These are phyloP conservation scores for Cossypha niveicapilla DNA, from an alignment of 2,797 vertebrate genomes.

Conservation along the genomic window DNA sequence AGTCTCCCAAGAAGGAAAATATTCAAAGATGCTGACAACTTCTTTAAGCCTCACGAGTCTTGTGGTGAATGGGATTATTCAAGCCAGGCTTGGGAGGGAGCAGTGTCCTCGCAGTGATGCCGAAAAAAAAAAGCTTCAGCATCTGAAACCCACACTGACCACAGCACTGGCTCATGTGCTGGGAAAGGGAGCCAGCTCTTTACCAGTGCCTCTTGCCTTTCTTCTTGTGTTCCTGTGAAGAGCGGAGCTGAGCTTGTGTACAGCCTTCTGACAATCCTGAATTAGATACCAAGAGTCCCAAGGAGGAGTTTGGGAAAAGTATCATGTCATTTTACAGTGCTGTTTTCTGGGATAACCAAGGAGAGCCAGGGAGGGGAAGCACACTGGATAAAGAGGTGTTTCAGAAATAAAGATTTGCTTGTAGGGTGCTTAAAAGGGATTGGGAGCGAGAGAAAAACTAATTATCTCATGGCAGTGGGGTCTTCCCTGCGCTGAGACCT, in stretches of 20 bases:
- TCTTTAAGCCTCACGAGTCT: not conserved
- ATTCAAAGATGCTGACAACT: constrained; percentile 2
- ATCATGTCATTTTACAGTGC: fast-evolving
- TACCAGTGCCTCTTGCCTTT: not conserved
- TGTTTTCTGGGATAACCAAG: not conserved
- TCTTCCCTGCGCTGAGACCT: not conserved
- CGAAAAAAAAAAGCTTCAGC: not conserved
- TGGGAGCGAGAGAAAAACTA: not conserved
- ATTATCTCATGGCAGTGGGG: fast-evolving
- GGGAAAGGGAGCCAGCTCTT: not conserved
- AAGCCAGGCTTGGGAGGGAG: not conserved
- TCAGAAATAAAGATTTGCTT: not conserved
- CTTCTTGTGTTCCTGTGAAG: not conserved
- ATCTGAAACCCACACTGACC: not conserved
- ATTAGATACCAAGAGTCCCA: fast-evolving
- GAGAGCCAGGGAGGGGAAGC: not conserved
- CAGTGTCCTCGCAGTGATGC: not conserved
- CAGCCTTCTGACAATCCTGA: not conserved
- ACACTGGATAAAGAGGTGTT: not conserved
- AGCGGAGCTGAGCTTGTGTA: not conserved
- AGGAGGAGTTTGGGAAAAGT: not conserved
- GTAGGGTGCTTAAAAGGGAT: not conserved
- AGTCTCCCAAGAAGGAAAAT: constrained; percentile 23
- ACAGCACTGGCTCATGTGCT: fast-evolving
- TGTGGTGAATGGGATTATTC: not conserved